These are phyloP conservation scores for Drosophila bifasciata DNA, from an alignment of 1,140 invertebrate species.

Conservation along the genomic window DNA sequence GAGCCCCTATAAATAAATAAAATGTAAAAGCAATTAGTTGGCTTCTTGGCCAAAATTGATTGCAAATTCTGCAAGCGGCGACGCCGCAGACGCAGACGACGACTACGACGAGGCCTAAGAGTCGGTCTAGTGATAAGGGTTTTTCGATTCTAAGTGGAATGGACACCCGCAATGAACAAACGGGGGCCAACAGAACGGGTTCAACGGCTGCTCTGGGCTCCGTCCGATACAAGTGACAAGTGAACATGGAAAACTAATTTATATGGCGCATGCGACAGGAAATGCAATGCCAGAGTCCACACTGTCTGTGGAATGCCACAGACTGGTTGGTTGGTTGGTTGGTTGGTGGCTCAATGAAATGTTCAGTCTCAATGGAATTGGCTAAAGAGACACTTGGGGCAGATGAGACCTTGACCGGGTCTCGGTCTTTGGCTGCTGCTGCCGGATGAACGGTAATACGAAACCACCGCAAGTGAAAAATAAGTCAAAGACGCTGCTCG, in stretches of 20 bases:
- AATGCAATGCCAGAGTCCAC: conserved; percentile 28
- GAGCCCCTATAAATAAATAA: conserved; percentile 33
- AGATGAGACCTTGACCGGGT: conserved; percentile 71
- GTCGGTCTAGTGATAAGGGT: conserved; percentile 51
- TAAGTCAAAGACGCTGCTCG: conserved; percentile 39
- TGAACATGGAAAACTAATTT: conserved; percentile 80
- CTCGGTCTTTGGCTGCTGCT: conserved; percentile 4
- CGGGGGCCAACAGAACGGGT: conserved; percentile 44
- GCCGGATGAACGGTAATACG: conserved; percentile 65
- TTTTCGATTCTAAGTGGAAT: conserved; percentile 58
- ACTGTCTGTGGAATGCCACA: conserved; percentile 9
- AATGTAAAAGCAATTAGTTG: conserved; percentile 52
- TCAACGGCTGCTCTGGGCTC: conserved; percentile 33
- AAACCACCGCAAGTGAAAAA: conserved; percentile 69
- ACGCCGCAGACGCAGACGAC: too few relatives aligned
- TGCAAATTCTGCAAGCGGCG: conserved; percentile 47
- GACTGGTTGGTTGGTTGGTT: conserved; percentile 14
- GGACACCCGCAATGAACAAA: conserved; percentile 65
- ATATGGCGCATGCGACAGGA: conserved; percentile 67
- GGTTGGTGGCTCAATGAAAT: conserved; percentile 51
- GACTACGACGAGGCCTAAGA: conserved; percentile 13
- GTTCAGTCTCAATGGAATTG: too few relatives aligned
- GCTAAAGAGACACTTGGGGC: conserved; percentile 29
- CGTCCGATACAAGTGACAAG: conserved; percentile 69
- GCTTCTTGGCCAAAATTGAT: conserved; percentile 57